These are phyloP conservation scores for Cabera pusaria DNA, from an alignment of 2,888 invertebrate species.

Conservation along the genomic window DNA sequence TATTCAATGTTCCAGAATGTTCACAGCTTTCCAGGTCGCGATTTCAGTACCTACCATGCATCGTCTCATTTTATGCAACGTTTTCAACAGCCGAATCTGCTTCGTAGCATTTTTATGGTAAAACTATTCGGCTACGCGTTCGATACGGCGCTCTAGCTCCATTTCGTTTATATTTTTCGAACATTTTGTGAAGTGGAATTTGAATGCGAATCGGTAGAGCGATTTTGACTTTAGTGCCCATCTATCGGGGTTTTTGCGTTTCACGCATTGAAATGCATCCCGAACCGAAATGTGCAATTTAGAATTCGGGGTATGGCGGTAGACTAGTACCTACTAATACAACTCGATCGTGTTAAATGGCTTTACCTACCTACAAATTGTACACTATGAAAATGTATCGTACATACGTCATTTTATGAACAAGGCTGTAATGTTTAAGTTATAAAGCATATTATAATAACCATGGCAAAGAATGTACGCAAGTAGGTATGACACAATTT, in stretches of 20 bases:
- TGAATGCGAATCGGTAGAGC: slow-evolving; percentile 12
- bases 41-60: slow-evolving; percentile 55
- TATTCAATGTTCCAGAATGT: slow-evolving; percentile 59
- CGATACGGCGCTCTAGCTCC: slow-evolving; percentile 24
- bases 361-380: no score
- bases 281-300: slow-evolving; percentile 4
- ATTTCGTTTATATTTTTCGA: slow-evolving; percentile 22
- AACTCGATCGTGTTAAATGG: no score
- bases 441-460: no score
- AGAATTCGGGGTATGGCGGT: slow-evolving; percentile 1
- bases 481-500: background rate
- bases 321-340: background rate
- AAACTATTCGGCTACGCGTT: slow-evolving; percentile 44
- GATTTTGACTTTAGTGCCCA: slow-evolving; percentile 9
- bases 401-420: no score
- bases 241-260: slow-evolving; percentile 14
- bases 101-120: slow-evolving; percentile 42
- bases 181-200: slow-evolving; percentile 19
- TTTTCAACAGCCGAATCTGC: slow-evolving; percentile 39
- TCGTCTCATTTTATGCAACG: slow-evolving; percentile 53
- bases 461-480: no score
- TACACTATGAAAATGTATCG: no score
- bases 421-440: no score
- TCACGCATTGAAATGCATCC: background rate
- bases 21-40: slow-evolving; percentile 56